Percentiles rank a stretch among this genome's conserved stretches.
phyloP scores from a whole-genome alignment of 2,113 vertebrate genomes.

The Dromas ardeola region DNA sequence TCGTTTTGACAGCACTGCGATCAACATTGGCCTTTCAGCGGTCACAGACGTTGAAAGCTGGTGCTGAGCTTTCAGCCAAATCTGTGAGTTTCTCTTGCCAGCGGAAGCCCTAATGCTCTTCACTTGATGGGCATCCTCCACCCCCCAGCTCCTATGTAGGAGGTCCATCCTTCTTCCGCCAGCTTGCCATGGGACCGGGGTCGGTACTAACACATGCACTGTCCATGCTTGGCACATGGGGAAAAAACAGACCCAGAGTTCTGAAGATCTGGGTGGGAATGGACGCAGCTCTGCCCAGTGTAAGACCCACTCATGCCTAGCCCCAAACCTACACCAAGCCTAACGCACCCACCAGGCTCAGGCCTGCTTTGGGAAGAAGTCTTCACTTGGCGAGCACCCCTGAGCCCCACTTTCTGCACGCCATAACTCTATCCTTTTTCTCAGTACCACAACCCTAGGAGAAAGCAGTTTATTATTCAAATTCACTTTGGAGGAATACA shows the following conservation, averaged over 20 bases:
- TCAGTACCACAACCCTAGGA: too few species aligned
- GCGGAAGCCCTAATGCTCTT: not conserved
- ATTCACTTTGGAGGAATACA: not conserved
- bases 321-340: too few species aligned
- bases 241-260: not conserved
- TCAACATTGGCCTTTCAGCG: not conserved
- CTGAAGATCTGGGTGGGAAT: not conserved
- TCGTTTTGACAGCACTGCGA: not conserved
- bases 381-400: not conserved
- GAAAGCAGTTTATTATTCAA: not conserved
- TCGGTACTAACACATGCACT: not conserved
- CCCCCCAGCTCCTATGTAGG: not conserved
- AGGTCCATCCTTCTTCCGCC: not conserved
- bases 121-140: not conserved
- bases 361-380: not conserved
- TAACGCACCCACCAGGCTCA: not conserved
- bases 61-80: not conserved
- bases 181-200: not conserved
- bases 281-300: not conserved
- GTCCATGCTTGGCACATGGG: not conserved
- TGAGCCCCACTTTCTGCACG: not conserved
- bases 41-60: not conserved
- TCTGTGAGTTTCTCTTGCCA: not conserved
- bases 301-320: accelerated
- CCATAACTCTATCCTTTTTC: not conserved